Evolutionary conservation across 1,140 invertebrate species (phyloP).

Genomic region (Stegodyphus dumicola): DNA sequence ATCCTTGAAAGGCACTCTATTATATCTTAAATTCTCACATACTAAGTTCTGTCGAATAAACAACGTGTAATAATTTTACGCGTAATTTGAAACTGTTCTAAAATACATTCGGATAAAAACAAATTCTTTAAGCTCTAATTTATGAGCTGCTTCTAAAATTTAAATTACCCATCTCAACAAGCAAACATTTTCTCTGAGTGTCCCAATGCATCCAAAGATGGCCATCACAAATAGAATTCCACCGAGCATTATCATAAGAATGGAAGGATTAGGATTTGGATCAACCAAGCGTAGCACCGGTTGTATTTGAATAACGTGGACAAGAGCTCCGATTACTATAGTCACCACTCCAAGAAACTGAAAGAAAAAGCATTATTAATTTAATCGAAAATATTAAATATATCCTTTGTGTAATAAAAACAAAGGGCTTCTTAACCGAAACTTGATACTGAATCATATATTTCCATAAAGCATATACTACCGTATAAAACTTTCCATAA

Average conservation of each 20-base stretch:
- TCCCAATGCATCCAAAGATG: conserved; percentile 90
- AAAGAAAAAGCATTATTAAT: conserved; percentile 65
- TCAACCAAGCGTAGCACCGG: conserved; percentile 88
- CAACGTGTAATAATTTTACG: no score
- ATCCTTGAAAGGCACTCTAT: no score
- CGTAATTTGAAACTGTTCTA: no score
- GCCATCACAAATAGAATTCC: conserved; percentile 88
- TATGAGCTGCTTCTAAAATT: not conserved
- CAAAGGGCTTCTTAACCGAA: no score
- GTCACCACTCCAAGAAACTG: conserved; percentile 86
- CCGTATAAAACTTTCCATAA: no score
- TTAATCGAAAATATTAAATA: conserved; percentile 1
- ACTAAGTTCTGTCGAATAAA: no score
- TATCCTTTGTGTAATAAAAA: no score
- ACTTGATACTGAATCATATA: no score
- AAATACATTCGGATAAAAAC: no score
- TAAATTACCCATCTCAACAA: conserved; percentile 89
- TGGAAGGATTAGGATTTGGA: conserved; percentile 87
- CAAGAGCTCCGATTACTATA: conserved; percentile 86
- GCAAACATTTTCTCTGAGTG: conserved; percentile 91
- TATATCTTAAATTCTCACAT: no score
- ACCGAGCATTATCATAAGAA: conserved; percentile 88
- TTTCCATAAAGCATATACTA: no score
- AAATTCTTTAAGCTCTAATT: no score
- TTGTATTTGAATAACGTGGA: conserved; percentile 74